A percentile compares a stretch with the other conserved stretches of the same genome.
phyloP scores from a whole-genome alignment of 2,113 vertebrate species.

The Probosciger aterrimus region DNA sequence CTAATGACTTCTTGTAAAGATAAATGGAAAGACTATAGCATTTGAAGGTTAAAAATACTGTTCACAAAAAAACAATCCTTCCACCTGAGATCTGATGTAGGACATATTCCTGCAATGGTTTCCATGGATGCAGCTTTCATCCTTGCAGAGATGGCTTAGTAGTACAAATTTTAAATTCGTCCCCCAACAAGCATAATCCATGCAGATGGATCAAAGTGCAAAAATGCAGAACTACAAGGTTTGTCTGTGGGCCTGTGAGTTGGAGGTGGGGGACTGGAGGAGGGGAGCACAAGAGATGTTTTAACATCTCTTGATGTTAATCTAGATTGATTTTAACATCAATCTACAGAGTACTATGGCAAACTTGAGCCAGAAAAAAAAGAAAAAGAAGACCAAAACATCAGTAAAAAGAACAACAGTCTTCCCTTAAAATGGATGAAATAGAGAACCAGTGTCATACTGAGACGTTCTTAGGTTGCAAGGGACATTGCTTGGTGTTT shows the following conservation, averaged over 20 bases:
- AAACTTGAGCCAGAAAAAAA: neutral
- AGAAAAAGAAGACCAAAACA: neutral
- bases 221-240: neutral
- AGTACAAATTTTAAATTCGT: neutral
- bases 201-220: neutral
- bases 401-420: neutral
- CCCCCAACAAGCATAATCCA: accelerated
- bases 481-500: neutral
- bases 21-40: neutral
- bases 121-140: neutral
- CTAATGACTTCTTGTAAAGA: neutral
- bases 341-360: neutral
- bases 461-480: neutral
- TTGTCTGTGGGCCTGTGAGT: neutral
- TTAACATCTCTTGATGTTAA: too few species aligned
- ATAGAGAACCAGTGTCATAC: neutral
- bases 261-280: neutral
- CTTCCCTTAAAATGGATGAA: neutral
- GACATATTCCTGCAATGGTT: neutral
- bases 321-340: neutral
- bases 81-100: neutral
- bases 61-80: neutral
- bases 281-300: neutral
- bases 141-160: neutral
- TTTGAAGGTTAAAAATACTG: neutral